Conservation (phyloP, 2,113 vertebrate genomes). For the Zosterops japonicus region DNA sequence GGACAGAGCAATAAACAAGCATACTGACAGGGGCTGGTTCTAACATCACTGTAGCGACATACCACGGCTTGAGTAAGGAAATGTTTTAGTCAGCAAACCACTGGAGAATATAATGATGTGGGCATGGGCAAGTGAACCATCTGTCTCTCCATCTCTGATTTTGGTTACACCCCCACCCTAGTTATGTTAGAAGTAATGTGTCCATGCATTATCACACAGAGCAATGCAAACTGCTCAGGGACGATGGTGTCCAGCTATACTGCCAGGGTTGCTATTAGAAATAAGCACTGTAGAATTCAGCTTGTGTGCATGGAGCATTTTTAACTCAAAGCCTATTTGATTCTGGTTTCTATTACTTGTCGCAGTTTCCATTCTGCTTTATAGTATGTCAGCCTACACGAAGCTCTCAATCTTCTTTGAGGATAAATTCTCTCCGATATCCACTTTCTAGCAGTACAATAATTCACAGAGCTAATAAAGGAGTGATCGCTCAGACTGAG, state of each 20-base stretch:
- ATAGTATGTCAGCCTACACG: not conserved
- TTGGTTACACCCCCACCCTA: not conserved
- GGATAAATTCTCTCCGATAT: slow-evolving; percentile 31
- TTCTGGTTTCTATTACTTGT: not conserved
- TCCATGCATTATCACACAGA: not conserved
- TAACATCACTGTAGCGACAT: not conserved
- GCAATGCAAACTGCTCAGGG: not conserved
- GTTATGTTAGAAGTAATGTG: not conserved
- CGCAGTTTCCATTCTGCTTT: slow-evolving; percentile 20
- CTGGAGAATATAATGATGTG: not conserved
- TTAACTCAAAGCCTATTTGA: not conserved
- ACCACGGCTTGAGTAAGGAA: not conserved
- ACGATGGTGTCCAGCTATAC: rapidly evolving
- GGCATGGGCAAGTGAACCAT: not conserved
- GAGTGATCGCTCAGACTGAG: slow-evolving; percentile 37
- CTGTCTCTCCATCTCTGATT: not conserved
- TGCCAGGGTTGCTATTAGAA: not conserved
- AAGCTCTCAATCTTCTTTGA: slow-evolving; percentile 19
- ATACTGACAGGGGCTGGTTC: not conserved
- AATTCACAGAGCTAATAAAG: slow-evolving; percentile 52
- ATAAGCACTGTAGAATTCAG: not conserved
- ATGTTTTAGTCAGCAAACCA: not conserved
- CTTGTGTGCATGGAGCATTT: not conserved
- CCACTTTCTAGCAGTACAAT: not conserved
- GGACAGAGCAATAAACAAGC: not conserved